Evolutionary conservation across 2,113 vertebrate genomes (phyloP), one percentile per base, ranked within the genome.

Genomic region (Stegastes partitus): DNA sequence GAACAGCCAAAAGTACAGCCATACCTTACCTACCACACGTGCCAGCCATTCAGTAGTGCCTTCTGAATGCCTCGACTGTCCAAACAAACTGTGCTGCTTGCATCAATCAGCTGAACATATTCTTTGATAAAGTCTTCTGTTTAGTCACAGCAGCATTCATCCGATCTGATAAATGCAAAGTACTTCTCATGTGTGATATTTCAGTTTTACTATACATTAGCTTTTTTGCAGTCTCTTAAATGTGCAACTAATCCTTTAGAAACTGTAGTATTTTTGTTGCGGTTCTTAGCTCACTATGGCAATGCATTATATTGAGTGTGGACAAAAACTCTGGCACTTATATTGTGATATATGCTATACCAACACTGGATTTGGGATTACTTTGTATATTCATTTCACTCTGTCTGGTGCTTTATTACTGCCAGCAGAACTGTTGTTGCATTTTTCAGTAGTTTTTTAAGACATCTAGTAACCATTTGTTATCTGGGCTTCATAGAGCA

Each of bases 341-440:
- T 55, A 39, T 79, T 79, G 44, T 82, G 14, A 49, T 42, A 64
- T 55, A 59, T 70, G 8, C 11, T 37, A 66, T 34, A 68, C 22
- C 44, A 72, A 77, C 81, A 87, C 75, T 87, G 77, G 84, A 85
- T 58, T 83, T 45, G 11, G 18, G 14, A 61, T 80, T 58, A 23
- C 45, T 58, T 80, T 77, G 12, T 64, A 28, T 21, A 62, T 78
- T 69, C 4, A 59, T 50, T 83, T 74, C 4, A 39, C 9, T 68
- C 11, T 58, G 16, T 69, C 15, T 59, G 12, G 31, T 18, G 65
- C 70, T 82, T 25, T 18, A 56, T 49, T 57, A 10, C n/a, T 50
- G 4, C 5, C 26, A 70, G 14, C 9, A 22, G 3, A 65, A 19
- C 22, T 45, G n/a, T 25, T 53, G 4, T 19, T 19, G 6, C 16